Base-by-base conservation (phyloP, 2,113 vertebrate genomes). In the Nothocercus julius region DNA sequence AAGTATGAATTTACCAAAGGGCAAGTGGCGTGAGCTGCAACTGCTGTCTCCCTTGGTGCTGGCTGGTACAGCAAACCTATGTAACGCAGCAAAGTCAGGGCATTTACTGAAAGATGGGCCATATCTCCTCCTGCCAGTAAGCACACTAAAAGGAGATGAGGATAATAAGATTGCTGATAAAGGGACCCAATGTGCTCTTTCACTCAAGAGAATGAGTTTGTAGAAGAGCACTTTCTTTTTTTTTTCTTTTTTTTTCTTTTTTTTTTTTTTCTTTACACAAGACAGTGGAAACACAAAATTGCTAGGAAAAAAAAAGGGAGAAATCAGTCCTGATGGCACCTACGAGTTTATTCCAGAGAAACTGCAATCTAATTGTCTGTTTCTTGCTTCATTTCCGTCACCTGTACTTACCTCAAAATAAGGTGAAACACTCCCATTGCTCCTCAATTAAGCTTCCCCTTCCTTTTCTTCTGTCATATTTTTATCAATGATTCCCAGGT, bases 11-110 rank as follows among this genome's bases (percentile, higher is more conserved):
- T 79, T 82, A 9, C 25, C 2, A 32, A 76, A 51, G 34, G 27
- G 1, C 21, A 19, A 32, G 3, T 1, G 11, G 89, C 22, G 14
- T 0, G 0, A 14, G 22, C 21, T 77, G 54, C 66, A 44, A 7
- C 61, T 3, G 0, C 49, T 67, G 59, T 8, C 3, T 62, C 36
- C 30, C 10, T 56, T 61, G 1, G 0, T 4, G 0, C 4, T 64
- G 40, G 19, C 28, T 32, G 8, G 36, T 24, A 13, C 47, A 28
- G 25, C 13, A 27, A 10, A 32, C 28, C 24, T 34, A 18, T 8
- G 5, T 62, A 54, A 32, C 42, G 77, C 38, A 15, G 64, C 38
- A 16, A 79, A 8, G 7, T 30, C 40, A 49, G 45, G 13, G 27
- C 18, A 42, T 64, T 36, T 73, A 54, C 38, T 79, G 18, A 56